Evolutionary conservation across 2,113 vertebrate species (phyloP).

Genomic region (Mastomys coucha): DNA sequence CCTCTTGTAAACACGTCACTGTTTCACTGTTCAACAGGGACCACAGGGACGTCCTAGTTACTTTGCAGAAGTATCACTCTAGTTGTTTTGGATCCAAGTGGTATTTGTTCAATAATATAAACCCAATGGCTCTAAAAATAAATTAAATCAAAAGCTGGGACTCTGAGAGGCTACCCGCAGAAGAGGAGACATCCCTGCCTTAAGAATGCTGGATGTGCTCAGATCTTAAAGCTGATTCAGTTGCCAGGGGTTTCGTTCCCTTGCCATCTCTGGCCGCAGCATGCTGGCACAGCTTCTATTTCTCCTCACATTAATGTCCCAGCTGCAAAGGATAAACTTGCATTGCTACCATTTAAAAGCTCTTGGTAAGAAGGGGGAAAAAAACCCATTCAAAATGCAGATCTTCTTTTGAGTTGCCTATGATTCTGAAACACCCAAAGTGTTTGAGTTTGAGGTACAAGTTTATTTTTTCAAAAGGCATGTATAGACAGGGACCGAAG

Average conservation of each 20-base stretch:
- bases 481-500: slow-evolving; percentile 77
- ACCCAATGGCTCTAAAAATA: background rate
- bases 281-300: background rate
- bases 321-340: background rate
- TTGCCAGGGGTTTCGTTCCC: background rate
- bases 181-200: background rate
- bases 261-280: background rate
- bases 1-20: background rate
- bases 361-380: background rate
- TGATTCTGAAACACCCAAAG: slow-evolving; percentile 39
- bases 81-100: background rate
- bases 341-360: background rate
- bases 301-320: background rate
- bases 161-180: background rate
- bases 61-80: background rate
- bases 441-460: slow-evolving; percentile 72
- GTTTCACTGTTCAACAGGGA: background rate
- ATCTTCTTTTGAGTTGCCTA: background rate
- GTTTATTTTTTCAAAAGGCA: slow-evolving; percentile 80
- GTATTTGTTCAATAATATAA: background rate
- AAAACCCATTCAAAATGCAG: background rate
- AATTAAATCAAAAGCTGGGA: background rate
- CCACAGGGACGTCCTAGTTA: background rate
- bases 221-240: background rate
- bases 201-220: background rate